phyloP scores from a whole-genome alignment of 2,113 vertebrate species.

The Gadus chalcogrammus region DNA sequence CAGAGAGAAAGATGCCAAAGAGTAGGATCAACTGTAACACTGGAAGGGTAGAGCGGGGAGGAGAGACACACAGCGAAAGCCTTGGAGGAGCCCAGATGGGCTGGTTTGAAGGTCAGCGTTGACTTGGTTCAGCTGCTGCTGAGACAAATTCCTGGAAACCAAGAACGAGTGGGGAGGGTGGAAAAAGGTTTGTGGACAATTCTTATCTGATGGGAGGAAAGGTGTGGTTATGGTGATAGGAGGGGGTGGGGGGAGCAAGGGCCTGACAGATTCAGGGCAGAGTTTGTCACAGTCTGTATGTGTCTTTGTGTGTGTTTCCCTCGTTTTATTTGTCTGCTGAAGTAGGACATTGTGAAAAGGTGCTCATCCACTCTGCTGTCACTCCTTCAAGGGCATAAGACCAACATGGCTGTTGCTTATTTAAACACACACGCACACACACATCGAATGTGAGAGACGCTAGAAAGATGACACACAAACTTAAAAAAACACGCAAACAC shows the following conservation, averaged over 20 bases:
- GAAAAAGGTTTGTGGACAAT: constrained; percentile 43
- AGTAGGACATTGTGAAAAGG: constrained; percentile 52
- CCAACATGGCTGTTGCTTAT: constrained; percentile 25
- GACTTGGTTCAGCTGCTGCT: constrained; percentile 10
- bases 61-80: no score
- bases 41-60: no score
- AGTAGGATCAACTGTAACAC: no score
- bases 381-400: constrained; percentile 48
- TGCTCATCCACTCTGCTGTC: constrained; percentile 38
- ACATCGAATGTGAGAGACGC: not conserved
- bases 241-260: constrained; percentile 12
- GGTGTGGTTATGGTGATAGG: no score
- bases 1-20: no score
- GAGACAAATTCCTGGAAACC: constrained; percentile 26
- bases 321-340: constrained; percentile 45
- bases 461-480: not conserved
- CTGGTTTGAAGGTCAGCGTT: not conserved
- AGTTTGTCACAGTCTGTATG: constrained; percentile 24
- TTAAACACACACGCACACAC: constrained; percentile 28
- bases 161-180: not conserved
- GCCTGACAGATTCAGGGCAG: constrained; percentile 64
- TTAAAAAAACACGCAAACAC: constrained; percentile 7
- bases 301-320: constrained; percentile 12
- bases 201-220: constrained; percentile 42
- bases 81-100: not conserved